A percentile compares a stretch with the other conserved stretches of the same genome.
phyloP scores from a whole-genome alignment of 2,888 invertebrate species.

The Synanthedon myopaeformis region DNA sequence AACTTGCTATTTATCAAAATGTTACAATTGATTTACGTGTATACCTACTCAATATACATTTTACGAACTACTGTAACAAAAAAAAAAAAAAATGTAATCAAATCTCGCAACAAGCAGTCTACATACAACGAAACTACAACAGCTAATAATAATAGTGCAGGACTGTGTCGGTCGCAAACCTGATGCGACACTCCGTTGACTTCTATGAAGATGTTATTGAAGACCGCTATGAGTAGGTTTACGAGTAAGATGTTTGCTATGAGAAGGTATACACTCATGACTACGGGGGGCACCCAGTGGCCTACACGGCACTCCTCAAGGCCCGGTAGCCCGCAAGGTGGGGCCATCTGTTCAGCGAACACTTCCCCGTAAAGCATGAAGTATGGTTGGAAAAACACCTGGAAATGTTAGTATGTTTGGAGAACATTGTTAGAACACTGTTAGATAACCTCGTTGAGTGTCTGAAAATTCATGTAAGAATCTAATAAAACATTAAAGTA shows the following conservation, averaged over 20 bases:
- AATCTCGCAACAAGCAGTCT: conserved; percentile 61
- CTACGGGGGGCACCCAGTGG: conserved; percentile 94
- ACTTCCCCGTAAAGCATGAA: conserved; percentile 99
- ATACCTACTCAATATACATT: not conserved
- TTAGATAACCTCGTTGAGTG: too few species aligned
- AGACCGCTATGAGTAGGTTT: conserved; percentile 97
- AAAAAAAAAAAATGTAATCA: conserved; percentile 19
- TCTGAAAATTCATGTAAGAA: too few species aligned
- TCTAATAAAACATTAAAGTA: too few species aligned
- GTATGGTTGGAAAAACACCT: conserved; percentile 97
- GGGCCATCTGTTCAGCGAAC: conserved; percentile 96
- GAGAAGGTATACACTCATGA: conserved; percentile 96
- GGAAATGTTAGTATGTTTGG: conserved; percentile 43
- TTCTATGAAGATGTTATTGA: conserved; percentile 96
- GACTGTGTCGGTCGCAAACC: conserved; percentile 67
- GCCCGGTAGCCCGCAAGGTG: conserved; percentile 84
- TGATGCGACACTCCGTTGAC: conserved; percentile 96
- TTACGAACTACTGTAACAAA: conserved; percentile 1
- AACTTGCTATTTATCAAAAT: too few species aligned
- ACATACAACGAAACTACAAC: conserved; percentile 17
- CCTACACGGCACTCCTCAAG: conserved; percentile 84
- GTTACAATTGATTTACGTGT: too few species aligned
- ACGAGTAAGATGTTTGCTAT: conserved; percentile 97
- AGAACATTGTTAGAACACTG: not conserved
- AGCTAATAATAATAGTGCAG: conserved; percentile 15